Evolutionary conservation across 2,113 vertebrate genomes (phyloP).

Genomic region (Phalacrocorax pelagicus): DNA sequence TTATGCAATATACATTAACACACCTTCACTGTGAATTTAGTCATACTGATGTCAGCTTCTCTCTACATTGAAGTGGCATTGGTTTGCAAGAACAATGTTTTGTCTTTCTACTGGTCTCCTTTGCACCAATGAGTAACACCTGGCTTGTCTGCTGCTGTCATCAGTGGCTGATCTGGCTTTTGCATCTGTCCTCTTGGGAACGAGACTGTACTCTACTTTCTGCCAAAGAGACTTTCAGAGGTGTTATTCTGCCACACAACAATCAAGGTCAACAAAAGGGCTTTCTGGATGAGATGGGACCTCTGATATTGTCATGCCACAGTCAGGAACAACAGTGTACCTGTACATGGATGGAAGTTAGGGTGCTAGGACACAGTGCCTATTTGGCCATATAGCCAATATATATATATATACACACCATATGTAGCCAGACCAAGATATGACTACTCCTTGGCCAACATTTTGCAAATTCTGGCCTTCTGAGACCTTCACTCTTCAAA

Average conservation of each 20-base stretch:
- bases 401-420: no score
- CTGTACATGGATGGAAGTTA: not conserved
- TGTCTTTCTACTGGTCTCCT: not conserved
- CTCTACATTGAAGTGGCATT: not conserved
- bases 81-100: not conserved
- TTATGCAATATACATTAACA: not conserved
- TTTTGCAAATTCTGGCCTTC: not conserved
- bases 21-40: not conserved
- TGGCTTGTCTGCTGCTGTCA: not conserved
- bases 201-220: rapidly evolving
- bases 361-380: not conserved
- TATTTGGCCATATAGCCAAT: not conserved
- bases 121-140: rapidly evolving
- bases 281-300: not conserved
- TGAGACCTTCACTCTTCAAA: not conserved
- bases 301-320: not conserved
- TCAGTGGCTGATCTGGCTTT: not conserved
- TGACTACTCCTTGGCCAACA: not conserved
- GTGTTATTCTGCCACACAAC: not conserved
- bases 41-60: not conserved
- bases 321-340: not conserved
- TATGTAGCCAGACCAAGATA: not conserved
- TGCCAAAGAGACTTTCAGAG: not conserved
- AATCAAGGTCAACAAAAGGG: not conserved
- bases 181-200: not conserved